phyloP scores from a whole-genome alignment of 2,797 vertebrate species.

The Mionectes olivaceus region DNA sequence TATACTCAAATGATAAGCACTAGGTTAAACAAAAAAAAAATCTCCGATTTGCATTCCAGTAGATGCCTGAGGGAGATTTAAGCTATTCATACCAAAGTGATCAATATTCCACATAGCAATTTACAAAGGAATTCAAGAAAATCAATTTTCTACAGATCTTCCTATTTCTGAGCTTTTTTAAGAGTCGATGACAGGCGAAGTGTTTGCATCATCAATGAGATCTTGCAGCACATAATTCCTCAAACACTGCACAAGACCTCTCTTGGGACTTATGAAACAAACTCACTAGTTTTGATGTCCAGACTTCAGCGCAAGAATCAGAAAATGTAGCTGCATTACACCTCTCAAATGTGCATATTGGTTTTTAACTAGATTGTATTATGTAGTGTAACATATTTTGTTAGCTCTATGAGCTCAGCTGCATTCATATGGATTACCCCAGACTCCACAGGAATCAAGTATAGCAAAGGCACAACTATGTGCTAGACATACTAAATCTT shows the following conservation, averaged over 20 bases:
- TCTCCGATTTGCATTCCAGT: not conserved
- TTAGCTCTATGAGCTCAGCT: not conserved
- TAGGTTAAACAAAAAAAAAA: not conserved
- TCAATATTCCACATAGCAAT: constrained; percentile 65
- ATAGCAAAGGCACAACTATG: not conserved
- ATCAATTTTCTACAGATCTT: constrained; percentile 67
- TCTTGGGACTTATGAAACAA: constrained; percentile 30
- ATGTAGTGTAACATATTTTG: not conserved
- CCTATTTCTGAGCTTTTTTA: constrained; percentile 64
- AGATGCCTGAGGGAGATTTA: not conserved
- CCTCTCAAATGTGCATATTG: not conserved
- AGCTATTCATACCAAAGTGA: constrained; percentile 54
- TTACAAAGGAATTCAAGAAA: constrained; percentile 73
- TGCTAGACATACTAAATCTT: not conserved
- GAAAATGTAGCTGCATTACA: not conserved
- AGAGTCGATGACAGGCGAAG: constrained; percentile 73
- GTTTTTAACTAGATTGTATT: not conserved
- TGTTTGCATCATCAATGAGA: constrained; percentile 60
- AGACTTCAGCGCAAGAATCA: not conserved
- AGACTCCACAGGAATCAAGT: not conserved
- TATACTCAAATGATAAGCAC: not conserved
- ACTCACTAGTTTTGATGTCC: not conserved
- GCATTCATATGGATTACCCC: not conserved
- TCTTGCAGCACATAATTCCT: constrained; percentile 62
- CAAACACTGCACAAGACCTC: constrained; percentile 14